Evolutionary conservation across 2,888 invertebrate genomes (phyloP).

Genomic region (Anticlea derivata): DNA sequence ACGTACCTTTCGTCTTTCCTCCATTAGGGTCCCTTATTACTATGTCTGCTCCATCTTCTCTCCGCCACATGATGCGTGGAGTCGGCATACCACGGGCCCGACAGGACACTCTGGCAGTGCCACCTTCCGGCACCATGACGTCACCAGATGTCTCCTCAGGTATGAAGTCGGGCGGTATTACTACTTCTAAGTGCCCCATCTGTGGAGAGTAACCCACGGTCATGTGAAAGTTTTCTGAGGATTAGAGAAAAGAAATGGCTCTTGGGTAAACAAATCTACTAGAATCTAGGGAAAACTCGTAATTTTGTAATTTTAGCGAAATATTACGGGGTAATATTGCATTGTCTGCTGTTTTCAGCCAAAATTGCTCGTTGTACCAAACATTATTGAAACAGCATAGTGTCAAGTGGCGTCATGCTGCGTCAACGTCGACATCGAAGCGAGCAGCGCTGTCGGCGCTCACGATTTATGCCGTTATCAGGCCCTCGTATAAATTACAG

Average conservation of each 20-base stretch:
- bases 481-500: conserved; percentile 77
- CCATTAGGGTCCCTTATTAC: conserved; percentile 88
- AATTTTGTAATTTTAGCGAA: background rate
- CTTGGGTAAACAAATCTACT: no score
- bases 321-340: background rate
- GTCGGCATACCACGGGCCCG: conserved; percentile 91
- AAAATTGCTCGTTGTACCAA: conserved; percentile 36
- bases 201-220: conserved; percentile 67
- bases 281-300: no score
- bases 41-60: conserved; percentile 92
- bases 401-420: conserved; percentile 72
- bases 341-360: background rate
- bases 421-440: conserved; percentile 70
- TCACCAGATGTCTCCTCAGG: conserved; percentile 95
- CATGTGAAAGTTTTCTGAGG: no score
- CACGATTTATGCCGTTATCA: conserved; percentile 81
- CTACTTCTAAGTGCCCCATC: conserved; percentile 93
- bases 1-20: conserved; percentile 85
- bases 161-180: conserved; percentile 96
- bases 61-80: conserved; percentile 92
- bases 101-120: conserved; percentile 86
- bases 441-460: conserved; percentile 69
- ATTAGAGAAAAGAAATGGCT: no score
- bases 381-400: conserved; percentile 48
- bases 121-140: conserved; percentile 93